Conservation (phyloP, 2,888 invertebrate genomes). For the Petrolisthes cinctipes region DNA sequence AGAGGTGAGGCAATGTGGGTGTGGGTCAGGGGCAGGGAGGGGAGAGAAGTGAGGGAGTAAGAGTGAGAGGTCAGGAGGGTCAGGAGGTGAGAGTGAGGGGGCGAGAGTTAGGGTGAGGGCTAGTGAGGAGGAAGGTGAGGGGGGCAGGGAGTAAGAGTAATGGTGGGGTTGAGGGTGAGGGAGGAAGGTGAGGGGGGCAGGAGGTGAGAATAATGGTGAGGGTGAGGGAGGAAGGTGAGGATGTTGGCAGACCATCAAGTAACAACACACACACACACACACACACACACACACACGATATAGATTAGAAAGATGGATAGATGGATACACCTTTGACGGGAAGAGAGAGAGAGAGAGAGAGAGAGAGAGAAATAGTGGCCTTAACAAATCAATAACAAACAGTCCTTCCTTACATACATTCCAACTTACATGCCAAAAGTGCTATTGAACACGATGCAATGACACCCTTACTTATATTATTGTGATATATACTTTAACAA, state of each 20-base stretch:
- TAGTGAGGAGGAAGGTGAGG: not conserved
- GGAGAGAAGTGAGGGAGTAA: not conserved
- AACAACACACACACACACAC: not conserved
- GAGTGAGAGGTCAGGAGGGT: not conserved
- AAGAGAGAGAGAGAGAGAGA: not conserved
- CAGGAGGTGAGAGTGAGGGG: not conserved
- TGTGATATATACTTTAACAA: too few species aligned
- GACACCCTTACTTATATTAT: too few species aligned
- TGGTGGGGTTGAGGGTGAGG: not conserved
- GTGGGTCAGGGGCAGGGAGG: not conserved
- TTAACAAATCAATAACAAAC: too few species aligned
- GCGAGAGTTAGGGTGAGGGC: not conserved
- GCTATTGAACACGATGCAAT: too few species aligned
- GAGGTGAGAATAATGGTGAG: not conserved
- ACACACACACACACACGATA: conserved; percentile 4
- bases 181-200: too few species aligned
- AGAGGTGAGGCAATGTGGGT: not conserved
- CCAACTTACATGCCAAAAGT: too few species aligned
- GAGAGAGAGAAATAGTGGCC: too few species aligned
- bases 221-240: not conserved
- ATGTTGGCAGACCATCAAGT: not conserved
- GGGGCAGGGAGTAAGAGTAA: not conserved
- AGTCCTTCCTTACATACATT: too few species aligned
- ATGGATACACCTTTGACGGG: not conserved
- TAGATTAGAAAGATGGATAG: not conserved